Conservation (phyloP, 92 coral and sea anemone species). For the Porites lobata region DNA sequence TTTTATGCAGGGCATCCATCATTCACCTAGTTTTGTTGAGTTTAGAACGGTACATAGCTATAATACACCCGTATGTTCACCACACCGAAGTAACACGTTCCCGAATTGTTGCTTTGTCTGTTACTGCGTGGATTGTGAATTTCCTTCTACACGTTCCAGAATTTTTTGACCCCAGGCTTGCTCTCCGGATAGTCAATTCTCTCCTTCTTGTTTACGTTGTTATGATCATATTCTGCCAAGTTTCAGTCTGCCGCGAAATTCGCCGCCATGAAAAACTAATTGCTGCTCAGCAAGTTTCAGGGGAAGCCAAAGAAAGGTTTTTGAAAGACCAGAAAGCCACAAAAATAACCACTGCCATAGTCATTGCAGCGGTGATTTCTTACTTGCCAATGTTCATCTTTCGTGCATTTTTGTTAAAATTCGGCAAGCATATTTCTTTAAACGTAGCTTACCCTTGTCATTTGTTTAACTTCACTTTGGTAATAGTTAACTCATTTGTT, state of each 20-base stretch:
- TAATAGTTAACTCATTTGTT: not conserved
- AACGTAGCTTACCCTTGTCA: not conserved
- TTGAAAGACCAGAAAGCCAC: not conserved
- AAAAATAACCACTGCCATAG: not conserved
- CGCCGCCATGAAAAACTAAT: not conserved
- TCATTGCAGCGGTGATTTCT: not conserved
- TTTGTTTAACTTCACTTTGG: not conserved
- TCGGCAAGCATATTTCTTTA: not conserved
- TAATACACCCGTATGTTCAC: not conserved
- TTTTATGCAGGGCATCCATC: not conserved
- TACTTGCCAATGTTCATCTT: not conserved
- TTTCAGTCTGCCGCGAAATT: not conserved
- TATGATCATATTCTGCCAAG: not conserved
- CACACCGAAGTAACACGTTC: not conserved
- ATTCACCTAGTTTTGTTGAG: not conserved
- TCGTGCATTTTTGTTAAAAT: not conserved
- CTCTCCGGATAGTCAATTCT: not conserved
- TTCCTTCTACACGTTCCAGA: not conserved
- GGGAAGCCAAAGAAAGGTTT: not conserved
- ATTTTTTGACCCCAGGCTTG: not conserved
- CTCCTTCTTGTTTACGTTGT: not conserved
- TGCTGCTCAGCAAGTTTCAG: not conserved
- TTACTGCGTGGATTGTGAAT: not conserved
- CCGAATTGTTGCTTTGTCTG: not conserved
- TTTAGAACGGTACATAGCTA: not conserved